A percentile compares a stretch with the other conserved stretches of the same genome.
These are phyloP conservation scores for Erebia aethiops DNA, from an alignment of 2,888 invertebrate species.

Conservation along the genomic window DNA sequence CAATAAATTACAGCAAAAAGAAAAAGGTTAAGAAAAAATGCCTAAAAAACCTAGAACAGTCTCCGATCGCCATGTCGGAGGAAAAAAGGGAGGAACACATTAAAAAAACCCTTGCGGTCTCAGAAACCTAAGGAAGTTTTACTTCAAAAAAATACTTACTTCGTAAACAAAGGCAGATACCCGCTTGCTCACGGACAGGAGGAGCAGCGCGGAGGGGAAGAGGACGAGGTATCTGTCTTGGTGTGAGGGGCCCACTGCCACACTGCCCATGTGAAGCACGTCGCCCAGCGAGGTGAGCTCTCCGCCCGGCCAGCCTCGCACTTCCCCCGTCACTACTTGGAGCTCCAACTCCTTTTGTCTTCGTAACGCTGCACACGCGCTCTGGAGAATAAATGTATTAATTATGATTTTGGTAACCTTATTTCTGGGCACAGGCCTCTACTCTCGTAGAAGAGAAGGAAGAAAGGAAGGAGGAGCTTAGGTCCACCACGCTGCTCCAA, in stretches of 20 bases:
- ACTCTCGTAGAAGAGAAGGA: too few relatives aligned
- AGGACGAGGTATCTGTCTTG: slow-evolving; percentile 95
- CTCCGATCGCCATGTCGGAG: too few relatives aligned
- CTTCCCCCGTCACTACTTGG: slow-evolving; percentile 96
- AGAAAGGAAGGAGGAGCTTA: too few relatives aligned
- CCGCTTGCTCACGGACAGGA: slow-evolving; percentile 94
- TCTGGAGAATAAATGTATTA: slow-evolving; percentile 75
- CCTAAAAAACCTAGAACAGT: too few relatives aligned
- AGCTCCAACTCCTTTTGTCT: slow-evolving; percentile 97
- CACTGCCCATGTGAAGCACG: slow-evolving; percentile 95
- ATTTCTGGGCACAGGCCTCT: too few relatives aligned
- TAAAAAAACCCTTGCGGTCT: too few relatives aligned
- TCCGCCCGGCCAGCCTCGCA: slow-evolving; percentile 96
- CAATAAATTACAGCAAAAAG: too few relatives aligned
- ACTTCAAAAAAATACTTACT: slow-evolving; percentile 61
- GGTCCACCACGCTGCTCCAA: too few relatives aligned
- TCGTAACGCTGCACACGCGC: slow-evolving; percentile 92
- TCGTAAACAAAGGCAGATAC: slow-evolving; percentile 98
- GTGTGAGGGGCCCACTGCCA: slow-evolving; percentile 92
- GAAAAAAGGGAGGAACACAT: too few relatives aligned
- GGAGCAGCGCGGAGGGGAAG: slow-evolving; percentile 93
- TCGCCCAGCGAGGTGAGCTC: slow-evolving; percentile 87
- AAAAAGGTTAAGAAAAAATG: too few relatives aligned
- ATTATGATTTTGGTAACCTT: background rate
- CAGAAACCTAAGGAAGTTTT: too few relatives aligned